These are phyloP conservation scores for Drosophila neutralis DNA, from an alignment of 2,888 invertebrate species.

Conservation along the genomic window DNA sequence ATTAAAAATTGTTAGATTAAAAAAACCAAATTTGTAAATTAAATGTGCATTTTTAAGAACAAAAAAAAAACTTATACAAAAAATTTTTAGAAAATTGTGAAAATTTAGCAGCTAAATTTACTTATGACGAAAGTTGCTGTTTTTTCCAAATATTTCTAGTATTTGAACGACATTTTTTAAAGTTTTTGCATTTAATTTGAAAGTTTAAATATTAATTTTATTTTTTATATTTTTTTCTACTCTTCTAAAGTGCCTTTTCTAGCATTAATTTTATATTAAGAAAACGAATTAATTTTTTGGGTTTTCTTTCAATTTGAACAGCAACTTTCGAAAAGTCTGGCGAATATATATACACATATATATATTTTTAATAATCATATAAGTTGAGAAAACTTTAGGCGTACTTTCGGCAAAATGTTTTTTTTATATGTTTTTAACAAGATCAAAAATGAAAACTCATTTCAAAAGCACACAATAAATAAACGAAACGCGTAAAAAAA, in stretches of 20 bases:
- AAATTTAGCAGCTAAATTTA: conserved; percentile 71
- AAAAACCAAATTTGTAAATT: conserved; percentile 55
- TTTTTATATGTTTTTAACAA: conserved; percentile 46
- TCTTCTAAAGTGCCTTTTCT: conserved; percentile 77
- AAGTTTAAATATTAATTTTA: conserved; percentile 2
- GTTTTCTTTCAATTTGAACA: conserved; percentile 18
- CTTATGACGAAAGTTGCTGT: conserved; percentile 51
- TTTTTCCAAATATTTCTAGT: conserved; percentile 5
- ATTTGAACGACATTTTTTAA: neutral
- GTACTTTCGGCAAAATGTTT: conserved; percentile 80
- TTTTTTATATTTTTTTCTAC: neutral
- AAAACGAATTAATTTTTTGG: conserved; percentile 11
- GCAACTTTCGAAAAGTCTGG: conserved; percentile 66
- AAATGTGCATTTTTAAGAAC: conserved; percentile 50
- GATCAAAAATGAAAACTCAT: conserved; percentile 11
- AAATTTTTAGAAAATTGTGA: conserved; percentile 55
- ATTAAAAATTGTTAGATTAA: conserved; percentile 61
- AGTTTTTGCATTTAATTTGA: conserved; percentile 13
- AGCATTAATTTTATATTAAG: conserved; percentile 53
- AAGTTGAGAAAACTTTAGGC: conserved; percentile 61
- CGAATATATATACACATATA: conserved; percentile 33
- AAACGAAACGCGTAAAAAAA: conserved; percentile 42
- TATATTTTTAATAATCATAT: conserved; percentile 57
- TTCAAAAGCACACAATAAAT: conserved; percentile 71
- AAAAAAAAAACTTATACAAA: conserved; percentile 53